Evolutionary conservation across 37 sponge, comb jelly and placozoan genomes (phyloP), one percentile per base, ranked within the genome.

Genomic region (Geodia barretti): DNA sequence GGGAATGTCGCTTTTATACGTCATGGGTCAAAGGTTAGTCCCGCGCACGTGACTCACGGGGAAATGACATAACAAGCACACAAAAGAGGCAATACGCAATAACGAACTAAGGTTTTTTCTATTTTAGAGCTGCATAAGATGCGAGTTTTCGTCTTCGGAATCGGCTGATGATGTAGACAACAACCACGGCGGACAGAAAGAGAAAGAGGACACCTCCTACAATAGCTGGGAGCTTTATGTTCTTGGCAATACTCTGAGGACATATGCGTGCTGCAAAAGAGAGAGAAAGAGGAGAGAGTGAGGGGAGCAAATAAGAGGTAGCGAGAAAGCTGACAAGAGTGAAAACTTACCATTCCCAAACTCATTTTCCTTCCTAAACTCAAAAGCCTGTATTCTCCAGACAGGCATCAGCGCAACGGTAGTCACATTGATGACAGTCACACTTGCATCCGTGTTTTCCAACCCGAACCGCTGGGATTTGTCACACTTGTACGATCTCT

Each of bases 81-180:
- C n/a, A n/a, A n/a, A n/a, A n/a, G n/a, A n/a, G n/a, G n/a, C n/a
- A 64, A 4, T 66, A 66, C 67, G 33, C 33, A 24, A 66, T 34
- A 66, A 34, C 64, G 28, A 63, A 29, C 25, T 63, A 21, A 14
- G 28, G 32, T 30, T 14, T 26, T 29, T 25, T 19, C n/a, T 74
- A 81, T 17, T 75, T 66, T 39, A 87, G 82, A 61, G 74, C 82
- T 70, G 81, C 77, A 63, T 87, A 87, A 40, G 82, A 64, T 26
- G 65, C 76, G 41, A 74, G 68, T 62, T 82, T 81, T 11, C 87
- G 81, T 39, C 62, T 86, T 14, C 87, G 60, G 34, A 73, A 68
- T 37, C 92, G 79, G 4, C 92, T 88, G 64, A 92, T 88, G 39
- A 92, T 66, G 76, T 92, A 92, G 28, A 87, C 92, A 61, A 92